phyloP scores from a whole-genome alignment of 2,797 vertebrate species.

The Ficedula albicollis region DNA sequence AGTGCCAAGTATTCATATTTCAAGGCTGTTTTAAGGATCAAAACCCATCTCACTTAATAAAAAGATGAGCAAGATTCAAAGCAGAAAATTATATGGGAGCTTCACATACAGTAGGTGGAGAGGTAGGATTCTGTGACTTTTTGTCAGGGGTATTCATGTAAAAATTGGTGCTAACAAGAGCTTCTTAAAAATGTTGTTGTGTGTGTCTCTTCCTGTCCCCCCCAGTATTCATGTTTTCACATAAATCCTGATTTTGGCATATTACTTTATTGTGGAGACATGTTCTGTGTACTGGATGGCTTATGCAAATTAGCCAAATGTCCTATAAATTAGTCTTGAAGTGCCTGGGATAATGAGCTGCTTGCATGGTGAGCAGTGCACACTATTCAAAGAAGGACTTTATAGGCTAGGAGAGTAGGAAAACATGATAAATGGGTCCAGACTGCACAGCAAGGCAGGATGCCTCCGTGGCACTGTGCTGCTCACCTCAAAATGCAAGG shows the following conservation, averaged over 20 bases:
- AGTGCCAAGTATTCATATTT: background rate
- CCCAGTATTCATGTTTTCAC: conserved; percentile 14
- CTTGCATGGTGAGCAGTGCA: background rate
- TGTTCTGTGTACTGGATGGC: conserved; percentile 41
- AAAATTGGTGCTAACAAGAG: background rate
- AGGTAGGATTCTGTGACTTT: background rate
- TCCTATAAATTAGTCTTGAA: conserved; percentile 58
- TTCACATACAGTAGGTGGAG: conserved; percentile 6
- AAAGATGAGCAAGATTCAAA: conserved; percentile 55
- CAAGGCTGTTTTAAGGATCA: conserved; percentile 56
- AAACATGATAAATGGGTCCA: background rate
- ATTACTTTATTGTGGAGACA: conserved; percentile 53
- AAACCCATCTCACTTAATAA: conserved; percentile 54
- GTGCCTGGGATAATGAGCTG: conserved; percentile 45
- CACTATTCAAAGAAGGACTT: background rate
- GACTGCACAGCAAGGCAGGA: background rate
- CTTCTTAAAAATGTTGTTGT: background rate
- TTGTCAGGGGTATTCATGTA: background rate
- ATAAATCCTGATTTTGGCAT: conserved; percentile 49
- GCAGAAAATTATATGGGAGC: conserved; percentile 58
- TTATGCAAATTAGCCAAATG: conserved; percentile 66
- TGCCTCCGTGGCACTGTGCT: background rate
- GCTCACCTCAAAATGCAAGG: background rate
- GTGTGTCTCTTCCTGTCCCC: background rate
- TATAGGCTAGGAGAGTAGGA: background rate